Evolutionary conservation across 2,797 vertebrate species (phyloP).

Genomic region (Rhinogobio ventralis): DNA sequence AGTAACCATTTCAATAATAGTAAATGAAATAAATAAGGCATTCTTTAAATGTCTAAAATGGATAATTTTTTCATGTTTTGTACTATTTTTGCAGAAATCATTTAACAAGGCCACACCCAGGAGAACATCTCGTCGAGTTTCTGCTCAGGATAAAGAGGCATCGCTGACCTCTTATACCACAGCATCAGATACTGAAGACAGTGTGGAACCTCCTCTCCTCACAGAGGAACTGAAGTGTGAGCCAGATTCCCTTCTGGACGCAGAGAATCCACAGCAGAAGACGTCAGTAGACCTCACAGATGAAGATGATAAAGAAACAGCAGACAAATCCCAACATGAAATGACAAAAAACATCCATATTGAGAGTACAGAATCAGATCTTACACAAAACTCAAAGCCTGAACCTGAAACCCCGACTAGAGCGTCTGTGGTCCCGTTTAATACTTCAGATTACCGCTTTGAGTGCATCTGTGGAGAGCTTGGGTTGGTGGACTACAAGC

Average conservation of each 20-base stretch:
- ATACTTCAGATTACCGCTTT: slow-evolving; percentile 89
- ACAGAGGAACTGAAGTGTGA: slow-evolving; percentile 61
- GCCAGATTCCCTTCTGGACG: slow-evolving; percentile 55
- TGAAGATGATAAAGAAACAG: slow-evolving; percentile 58
- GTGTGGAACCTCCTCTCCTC: slow-evolving; percentile 62
- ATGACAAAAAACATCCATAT: not conserved
- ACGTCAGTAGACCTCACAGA: not conserved
- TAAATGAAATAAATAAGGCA: not conserved
- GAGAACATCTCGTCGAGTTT: slow-evolving; percentile 76
- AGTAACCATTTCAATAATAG: not conserved
- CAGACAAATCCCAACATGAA: slow-evolving; percentile 58
- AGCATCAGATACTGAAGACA: slow-evolving; percentile 72
- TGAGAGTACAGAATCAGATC: slow-evolving; percentile 49
- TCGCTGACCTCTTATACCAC: slow-evolving; percentile 66
- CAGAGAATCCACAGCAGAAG: slow-evolving; percentile 47
- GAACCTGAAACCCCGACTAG: slow-evolving; percentile 68
- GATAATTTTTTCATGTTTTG: not conserved
- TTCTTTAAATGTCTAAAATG: not conserved
- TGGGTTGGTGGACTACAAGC: slow-evolving; percentile 88
- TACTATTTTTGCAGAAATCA: slow-evolving; percentile 60
- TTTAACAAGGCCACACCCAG: slow-evolving; percentile 67
- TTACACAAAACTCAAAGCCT: slow-evolving; percentile 37
- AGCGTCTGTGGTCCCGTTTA: slow-evolving; percentile 77
- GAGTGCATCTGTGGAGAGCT: slow-evolving; percentile 97
- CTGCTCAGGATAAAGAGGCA: slow-evolving; percentile 74